A percentile compares a stretch with the other conserved stretches of the same genome.
Evolutionary conservation across 2,888 invertebrate species (phyloP).

Genomic region (Aphodius sticticus): DNA sequence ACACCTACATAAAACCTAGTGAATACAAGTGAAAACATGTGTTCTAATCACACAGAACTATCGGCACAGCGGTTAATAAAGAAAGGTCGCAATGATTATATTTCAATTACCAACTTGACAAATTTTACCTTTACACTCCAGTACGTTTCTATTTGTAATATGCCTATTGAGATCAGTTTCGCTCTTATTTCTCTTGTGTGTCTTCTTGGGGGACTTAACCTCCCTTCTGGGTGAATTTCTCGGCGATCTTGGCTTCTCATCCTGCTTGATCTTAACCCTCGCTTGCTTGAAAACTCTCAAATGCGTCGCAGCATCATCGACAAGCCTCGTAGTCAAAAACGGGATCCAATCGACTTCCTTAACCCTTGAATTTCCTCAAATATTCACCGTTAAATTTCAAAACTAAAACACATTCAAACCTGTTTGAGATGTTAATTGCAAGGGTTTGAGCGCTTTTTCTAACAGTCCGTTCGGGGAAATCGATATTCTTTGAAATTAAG

Average conservation of each 20-base stretch:
- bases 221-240: slow-evolving; percentile 55
- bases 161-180: slow-evolving; percentile 77
- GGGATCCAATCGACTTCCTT: slow-evolving; percentile 93
- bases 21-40: no score
- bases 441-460: slow-evolving; percentile 75
- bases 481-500: slow-evolving; percentile 74
- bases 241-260: slow-evolving; percentile 50
- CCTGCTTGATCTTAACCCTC: slow-evolving; percentile 59
- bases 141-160: slow-evolving; percentile 54
- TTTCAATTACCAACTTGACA: slow-evolving; percentile 8
- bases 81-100: no score
- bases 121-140: slow-evolving; percentile 56
- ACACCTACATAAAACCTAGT: no score
- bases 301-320: slow-evolving; percentile 91
- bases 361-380: slow-evolving; percentile 56
- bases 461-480: slow-evolving; percentile 73
- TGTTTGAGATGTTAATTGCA: slow-evolving; percentile 75
- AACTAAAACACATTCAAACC: slow-evolving; percentile 58
- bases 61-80: no score
- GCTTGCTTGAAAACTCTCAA: slow-evolving; percentile 87
- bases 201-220: slow-evolving; percentile 55
- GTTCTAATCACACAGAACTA: no score
- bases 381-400: neutral
- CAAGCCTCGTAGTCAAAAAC: slow-evolving; percentile 83
- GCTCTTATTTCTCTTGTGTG: slow-evolving; percentile 75